A percentile compares a stretch with the other conserved stretches of the same genome.
Conservation (phyloP, 2,797 vertebrate genomes). For the Kryptopterus vitreolus region DNA sequence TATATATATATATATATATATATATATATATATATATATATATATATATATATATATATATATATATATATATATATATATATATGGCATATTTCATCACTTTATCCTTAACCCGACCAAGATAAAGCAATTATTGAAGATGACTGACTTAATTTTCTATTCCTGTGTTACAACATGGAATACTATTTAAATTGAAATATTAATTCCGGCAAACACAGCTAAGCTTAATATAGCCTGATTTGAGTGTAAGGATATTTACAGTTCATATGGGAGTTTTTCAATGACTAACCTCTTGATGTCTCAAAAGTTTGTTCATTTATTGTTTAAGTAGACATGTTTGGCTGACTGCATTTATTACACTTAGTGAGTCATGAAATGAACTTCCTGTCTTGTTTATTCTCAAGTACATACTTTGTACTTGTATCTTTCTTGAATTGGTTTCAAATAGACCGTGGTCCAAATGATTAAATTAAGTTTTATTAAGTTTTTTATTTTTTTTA, state of each 20-base stretch:
- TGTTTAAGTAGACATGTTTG: conserved; percentile 7
- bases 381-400: neutral
- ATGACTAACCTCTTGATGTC: conserved; percentile 14
- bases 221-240: neutral
- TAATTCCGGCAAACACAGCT: neutral
- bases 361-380: conserved; percentile 23
- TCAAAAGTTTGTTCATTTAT: neutral
- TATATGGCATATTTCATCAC: no score
- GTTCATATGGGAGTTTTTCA: neutral
- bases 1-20: no score
- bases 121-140: neutral
- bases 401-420: neutral
- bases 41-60: no score
- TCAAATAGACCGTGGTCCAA: neutral
- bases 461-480: neutral
- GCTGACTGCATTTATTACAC: conserved; percentile 23
- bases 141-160: neutral
- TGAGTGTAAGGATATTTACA: neutral
- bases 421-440: neutral
- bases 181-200: neutral
- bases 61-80: no score
- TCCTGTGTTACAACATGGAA: neutral
- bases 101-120: neutral
- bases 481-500: no score
- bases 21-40: no score